These are phyloP conservation scores for Calephelis nemesis DNA, from an alignment of 1,140 invertebrate species.

Conservation along the genomic window DNA sequence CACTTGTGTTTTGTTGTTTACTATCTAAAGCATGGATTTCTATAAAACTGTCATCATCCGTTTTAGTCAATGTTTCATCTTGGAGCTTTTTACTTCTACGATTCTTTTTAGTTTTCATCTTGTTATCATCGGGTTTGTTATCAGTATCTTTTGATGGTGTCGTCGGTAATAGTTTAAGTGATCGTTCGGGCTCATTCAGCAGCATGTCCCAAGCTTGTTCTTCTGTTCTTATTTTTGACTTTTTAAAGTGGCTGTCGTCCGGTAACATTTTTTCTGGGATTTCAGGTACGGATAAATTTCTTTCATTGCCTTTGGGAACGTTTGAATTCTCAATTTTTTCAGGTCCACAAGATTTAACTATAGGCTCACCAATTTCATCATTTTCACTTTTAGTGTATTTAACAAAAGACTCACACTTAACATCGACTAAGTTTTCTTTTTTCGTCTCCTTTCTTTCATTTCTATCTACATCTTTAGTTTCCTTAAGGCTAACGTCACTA, in stretches of 20 bases:
- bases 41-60: conserved; percentile 68
- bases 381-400: background rate
- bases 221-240: conserved; percentile 52
- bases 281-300: background rate
- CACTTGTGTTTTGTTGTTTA: conserved; percentile 49
- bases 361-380: background rate
- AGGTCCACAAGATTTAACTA: background rate
- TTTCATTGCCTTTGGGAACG: background rate
- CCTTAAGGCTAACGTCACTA: conserved; percentile 52
- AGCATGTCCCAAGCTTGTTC: conserved; percentile 71
- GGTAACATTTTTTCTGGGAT: background rate
- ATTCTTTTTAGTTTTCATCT: conserved; percentile 62
- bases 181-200: conserved; percentile 50
- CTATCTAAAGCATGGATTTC: conserved; percentile 71
- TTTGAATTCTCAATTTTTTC: background rate
- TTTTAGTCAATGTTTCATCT: conserved; percentile 52
- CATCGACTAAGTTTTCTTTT: conserved; percentile 27
- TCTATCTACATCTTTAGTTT: conserved; percentile 26
- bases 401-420: background rate
- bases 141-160: conserved; percentile 21
- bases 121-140: conserved; percentile 54
- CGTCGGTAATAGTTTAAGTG: conserved; percentile 26
- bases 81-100: conserved; percentile 57
- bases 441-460: conserved; percentile 28
- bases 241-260: background rate